Evolutionary conservation across 2,113 vertebrate species (phyloP), one percentile per base, ranked within the genome.

Genomic region (Scomber colias): DNA sequence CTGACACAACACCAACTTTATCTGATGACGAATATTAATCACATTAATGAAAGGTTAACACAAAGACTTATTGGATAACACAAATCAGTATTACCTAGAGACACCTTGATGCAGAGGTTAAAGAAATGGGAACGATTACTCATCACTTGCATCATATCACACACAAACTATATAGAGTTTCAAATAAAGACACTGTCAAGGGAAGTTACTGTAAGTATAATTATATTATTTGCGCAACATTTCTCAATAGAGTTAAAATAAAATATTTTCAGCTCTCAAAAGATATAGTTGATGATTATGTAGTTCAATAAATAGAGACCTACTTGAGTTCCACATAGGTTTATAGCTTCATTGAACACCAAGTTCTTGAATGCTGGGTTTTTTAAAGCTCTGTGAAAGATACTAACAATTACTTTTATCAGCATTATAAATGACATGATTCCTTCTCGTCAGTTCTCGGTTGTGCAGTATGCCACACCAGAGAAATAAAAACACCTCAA

Each of bases 11-110:
- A 79, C 9, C 45, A 73, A 60, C 46, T 84, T 78, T 70, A 86
- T 87, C 83, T 75, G 17, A 79, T 83, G 67, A 81, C 5, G 3
- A 74, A 80, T 67, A 82, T 69, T 87, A 82, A 88, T 87, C 69
- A 31, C 44, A 59, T 73, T 87, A 78, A 79, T 61, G 40, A 75
- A 71, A 86, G 86, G 77, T 90, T 40, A 81, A 81, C 24, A 46
- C 44, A 79, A 17, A 64, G 77, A 56, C 55, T 79, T 79, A 84
- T 55, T 70, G 27, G 75, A 74, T 87, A 76, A 84, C 45, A 60
- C 55, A 76, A 57, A 81, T 81, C 1, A 11, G 35, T 65, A 63
- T 82, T 59, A 69, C 17, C 17, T 55, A 72, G 74, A 79, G 63
- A 75, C 50, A 63, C 53, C 64, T 81, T 77, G 63, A 68, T 56